Conservation (phyloP, 2,113 vertebrate genomes). For the Odontophorus gujanensis region DNA sequence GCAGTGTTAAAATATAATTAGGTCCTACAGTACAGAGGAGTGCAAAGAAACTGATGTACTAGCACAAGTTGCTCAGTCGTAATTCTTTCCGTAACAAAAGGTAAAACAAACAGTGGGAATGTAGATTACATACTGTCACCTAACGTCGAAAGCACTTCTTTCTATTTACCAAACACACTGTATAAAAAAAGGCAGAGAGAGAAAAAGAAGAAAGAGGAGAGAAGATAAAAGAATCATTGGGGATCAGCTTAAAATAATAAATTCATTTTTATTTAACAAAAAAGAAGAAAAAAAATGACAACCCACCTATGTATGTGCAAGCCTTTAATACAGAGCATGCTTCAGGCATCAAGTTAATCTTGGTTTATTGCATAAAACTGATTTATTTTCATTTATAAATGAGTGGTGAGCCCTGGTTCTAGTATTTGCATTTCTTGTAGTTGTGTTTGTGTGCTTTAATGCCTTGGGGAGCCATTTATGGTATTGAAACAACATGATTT, state of each 20-base stretch:
- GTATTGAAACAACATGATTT: not conserved
- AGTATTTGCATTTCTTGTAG: conserved; percentile 64
- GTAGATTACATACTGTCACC: conserved; percentile 67
- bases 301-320: not conserved
- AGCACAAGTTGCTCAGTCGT: conserved; percentile 62
- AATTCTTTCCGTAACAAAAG: conserved; percentile 74
- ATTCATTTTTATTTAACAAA: conserved; percentile 38
- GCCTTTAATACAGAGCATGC: conserved; percentile 23
- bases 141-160: not conserved
- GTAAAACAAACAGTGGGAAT: conserved; percentile 62
- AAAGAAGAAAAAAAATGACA: conserved; percentile 11
- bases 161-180: conserved; percentile 61
- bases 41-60: conserved; percentile 63
- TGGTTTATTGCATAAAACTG: conserved; percentile 33
- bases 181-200: conserved; percentile 11
- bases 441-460: conserved; percentile 57
- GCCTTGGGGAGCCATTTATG: conserved; percentile 42
- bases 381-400: conserved; percentile 79
- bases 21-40: conserved; percentile 70
- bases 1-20: conserved; percentile 82
- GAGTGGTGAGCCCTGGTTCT: conserved; percentile 47
- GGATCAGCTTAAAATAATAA: conserved; percentile 69
- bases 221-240: conserved; percentile 36
- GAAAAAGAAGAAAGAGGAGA: conserved; percentile 1
- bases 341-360: conserved; percentile 54